Evolutionary conservation across 1,140 invertebrate genomes (phyloP), one percentile per base, ranked within the genome.

Genomic region (Lordiphosa stackelbergi): DNA sequence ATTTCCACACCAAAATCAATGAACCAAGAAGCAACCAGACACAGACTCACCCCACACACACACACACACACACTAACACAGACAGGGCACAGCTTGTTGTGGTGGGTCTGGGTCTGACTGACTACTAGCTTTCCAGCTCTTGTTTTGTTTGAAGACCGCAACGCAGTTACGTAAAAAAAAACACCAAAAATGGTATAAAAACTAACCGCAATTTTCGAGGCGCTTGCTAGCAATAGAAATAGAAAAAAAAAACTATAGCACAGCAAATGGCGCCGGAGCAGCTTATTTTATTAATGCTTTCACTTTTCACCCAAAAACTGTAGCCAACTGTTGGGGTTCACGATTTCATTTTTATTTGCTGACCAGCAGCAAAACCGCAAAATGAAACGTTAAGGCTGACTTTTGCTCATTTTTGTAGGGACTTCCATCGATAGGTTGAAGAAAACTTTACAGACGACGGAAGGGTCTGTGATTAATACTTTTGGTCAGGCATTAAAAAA

Each of bases 1-100:
- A 79, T 79, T 79, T 79, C 66, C 75, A 79, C 74, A 81, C 74
- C 74, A 81, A 81, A 79, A 79, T 81, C 74, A 79, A 79, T 79
- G 75, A 79, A 71, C 75, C 74, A 71, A 65, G 59, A 47, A 52
- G 41, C 58, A 53, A 54, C 31, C 74, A 79, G 56, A 79, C 64
- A 47, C 61, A 73, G 52, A 37, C 38, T 40, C 36, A 52, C 45
- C 42, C 38, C 53, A 37, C 36, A 16, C 16, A 16, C 22, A 35
- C 10, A 60, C 7, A 61, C 8, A 34, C 28, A 57, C 8, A 11
- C 13, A 19, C 8, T 24, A 13, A 22, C 13, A 59, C 58, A 62
- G 66, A 81, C 55, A 58, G 66, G 55, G 35, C 62, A 81, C 58
- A 79, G 75, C 66, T 81, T 79, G 74, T 69, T 79, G 74, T 31